These are phyloP conservation scores for Anguilla marmorata DNA, from an alignment of 2,797 vertebrate genomes.

Conservation along the genomic window DNA sequence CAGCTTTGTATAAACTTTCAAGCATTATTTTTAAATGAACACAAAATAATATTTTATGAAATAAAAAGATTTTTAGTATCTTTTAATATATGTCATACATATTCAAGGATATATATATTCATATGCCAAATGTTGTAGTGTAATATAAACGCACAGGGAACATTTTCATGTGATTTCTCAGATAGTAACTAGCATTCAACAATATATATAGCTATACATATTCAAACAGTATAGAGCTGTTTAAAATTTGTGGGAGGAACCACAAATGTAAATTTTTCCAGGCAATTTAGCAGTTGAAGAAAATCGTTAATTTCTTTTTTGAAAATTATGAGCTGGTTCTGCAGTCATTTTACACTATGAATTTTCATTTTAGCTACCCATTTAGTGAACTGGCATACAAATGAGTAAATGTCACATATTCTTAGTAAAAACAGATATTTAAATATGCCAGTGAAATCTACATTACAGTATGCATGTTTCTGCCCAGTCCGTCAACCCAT, in stretches of 20 bases:
- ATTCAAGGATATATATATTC: neutral
- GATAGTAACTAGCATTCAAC: neutral
- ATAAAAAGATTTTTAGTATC: too few species aligned
- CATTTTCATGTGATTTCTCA: neutral
- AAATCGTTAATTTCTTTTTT: too few species aligned
- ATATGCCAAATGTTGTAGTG: neutral
- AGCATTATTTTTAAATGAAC: too few species aligned
- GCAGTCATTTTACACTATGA: neutral
- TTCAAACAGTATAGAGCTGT: too few species aligned
- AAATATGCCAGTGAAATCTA: neutral
- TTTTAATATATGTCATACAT: too few species aligned
- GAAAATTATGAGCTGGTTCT: neutral
- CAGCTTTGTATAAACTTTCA: too few species aligned
- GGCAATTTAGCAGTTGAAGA: neutral
- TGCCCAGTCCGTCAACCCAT: neutral
- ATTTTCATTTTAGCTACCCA: neutral
- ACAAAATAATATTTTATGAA: too few species aligned
- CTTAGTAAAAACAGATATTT: too few species aligned
- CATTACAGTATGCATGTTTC: neutral
- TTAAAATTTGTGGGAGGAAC: too few species aligned
- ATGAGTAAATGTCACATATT: neutral
- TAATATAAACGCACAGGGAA: neutral
- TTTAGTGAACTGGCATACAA: neutral
- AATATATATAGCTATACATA: neutral
- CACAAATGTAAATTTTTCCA: neutral